A percentile compares a stretch with the other conserved stretches of the same genome.
Conservation (phyloP, 2,113 vertebrate species). For the Ammodytes dubius region DNA sequence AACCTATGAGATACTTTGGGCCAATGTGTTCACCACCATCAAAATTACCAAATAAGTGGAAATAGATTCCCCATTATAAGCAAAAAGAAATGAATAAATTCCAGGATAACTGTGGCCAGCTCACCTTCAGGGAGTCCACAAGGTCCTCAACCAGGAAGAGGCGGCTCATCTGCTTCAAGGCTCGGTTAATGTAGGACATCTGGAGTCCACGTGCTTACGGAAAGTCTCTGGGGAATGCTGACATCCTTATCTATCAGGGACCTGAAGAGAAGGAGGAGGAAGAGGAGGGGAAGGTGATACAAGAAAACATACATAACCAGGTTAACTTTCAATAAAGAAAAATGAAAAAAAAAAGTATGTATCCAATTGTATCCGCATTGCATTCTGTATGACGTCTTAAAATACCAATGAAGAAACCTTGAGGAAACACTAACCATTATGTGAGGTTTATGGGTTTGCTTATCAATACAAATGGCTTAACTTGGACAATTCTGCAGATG, state of each 20-base stretch:
- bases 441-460: not conserved
- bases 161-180: conserved; percentile 88
- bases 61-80: not conserved
- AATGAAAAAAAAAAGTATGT: no score
- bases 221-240: conserved; percentile 89
- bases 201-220: conserved; percentile 88
- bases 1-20: no score
- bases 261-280: conserved; percentile 67
- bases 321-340: not conserved
- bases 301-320: conserved; percentile 5
- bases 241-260: conserved; percentile 90
- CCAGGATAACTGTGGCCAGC: not conserved
- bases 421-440: not conserved
- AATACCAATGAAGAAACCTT: no score
- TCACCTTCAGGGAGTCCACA: conserved; percentile 93
- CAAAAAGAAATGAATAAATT: not conserved
- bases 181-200: conserved; percentile 89
- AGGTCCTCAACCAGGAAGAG: conserved; percentile 95
- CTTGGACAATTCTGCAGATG: not conserved
- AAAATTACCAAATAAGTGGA: not conserved
- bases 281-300: conserved; percentile 29
- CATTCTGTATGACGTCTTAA: no score
- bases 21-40: no score
- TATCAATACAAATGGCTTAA: not conserved
- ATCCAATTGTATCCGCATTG: no score